phyloP scores from a whole-genome alignment of 2,797 vertebrate species.

The Labeo calbasu region DNA sequence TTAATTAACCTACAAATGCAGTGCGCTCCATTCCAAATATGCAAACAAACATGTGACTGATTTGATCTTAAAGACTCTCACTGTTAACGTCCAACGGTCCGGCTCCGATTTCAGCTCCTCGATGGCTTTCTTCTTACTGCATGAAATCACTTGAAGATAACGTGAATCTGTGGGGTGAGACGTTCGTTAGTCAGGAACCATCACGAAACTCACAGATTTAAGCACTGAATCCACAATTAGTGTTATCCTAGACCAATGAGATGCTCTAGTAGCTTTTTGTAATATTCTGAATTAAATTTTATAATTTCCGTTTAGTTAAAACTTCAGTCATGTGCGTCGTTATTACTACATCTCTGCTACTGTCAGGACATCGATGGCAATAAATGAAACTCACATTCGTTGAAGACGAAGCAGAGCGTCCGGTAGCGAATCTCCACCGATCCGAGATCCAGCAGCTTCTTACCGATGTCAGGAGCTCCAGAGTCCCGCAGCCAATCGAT shows the following conservation, averaged over 20 bases:
- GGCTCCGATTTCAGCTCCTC: conserved; percentile 44
- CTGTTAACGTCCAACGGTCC: conserved; percentile 6
- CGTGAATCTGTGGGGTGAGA: conserved; percentile 60
- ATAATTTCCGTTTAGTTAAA: no score
- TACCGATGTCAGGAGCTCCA: conserved; percentile 67
- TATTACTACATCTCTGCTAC: no score
- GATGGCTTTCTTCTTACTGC: conserved; percentile 48
- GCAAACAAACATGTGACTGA: no score
- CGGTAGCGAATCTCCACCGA: conserved; percentile 38
- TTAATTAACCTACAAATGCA: not conserved
- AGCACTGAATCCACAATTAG: not conserved
- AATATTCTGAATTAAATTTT: not conserved
- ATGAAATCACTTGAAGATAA: conserved; percentile 67
- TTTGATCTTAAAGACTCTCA: conserved; percentile 47
- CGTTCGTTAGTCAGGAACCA: not conserved
- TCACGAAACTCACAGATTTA: not conserved
- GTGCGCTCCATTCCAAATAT: not conserved
- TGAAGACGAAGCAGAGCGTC: conserved; percentile 79
- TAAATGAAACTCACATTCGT: conserved; percentile 80
- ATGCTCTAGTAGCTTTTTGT: not conserved
- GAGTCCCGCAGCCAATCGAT: conserved; percentile 77
- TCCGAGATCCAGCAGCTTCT: conserved; percentile 59
- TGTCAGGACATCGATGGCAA: not conserved
- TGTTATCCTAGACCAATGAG: not conserved
- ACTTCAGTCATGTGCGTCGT: no score